Evolutionary conservation across 2,797 vertebrate species (phyloP).

Genomic region (Acanthornis magna): DNA sequence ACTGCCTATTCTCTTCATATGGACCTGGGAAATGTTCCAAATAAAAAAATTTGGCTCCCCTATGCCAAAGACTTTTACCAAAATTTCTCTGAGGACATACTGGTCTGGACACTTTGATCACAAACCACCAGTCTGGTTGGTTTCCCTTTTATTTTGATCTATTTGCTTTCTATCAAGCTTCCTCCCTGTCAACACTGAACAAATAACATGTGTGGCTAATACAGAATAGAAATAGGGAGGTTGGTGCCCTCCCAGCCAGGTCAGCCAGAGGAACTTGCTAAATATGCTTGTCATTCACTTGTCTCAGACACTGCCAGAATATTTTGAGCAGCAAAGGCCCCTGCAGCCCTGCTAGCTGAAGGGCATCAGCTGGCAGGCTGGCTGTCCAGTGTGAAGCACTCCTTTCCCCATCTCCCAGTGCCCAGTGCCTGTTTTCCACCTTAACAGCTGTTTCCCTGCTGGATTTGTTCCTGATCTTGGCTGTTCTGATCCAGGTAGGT

Average conservation of each 20-base stretch:
- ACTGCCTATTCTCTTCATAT: neutral
- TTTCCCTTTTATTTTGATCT: neutral
- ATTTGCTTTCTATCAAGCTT: neutral
- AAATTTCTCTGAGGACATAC: neutral
- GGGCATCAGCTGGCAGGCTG: neutral
- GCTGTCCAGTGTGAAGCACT: neutral
- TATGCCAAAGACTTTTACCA: neutral
- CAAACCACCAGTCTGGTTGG: neutral
- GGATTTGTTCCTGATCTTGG: neutral
- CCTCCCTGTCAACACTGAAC: neutral
- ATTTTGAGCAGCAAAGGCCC: slow-evolving; percentile 9
- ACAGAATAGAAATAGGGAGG: neutral
- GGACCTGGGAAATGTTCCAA: neutral
- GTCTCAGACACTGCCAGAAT: slow-evolving; percentile 15
- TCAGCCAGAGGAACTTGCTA: neutral
- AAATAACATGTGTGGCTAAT: neutral
- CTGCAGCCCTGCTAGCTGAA: neutral
- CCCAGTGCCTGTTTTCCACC: neutral
- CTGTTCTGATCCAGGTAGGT: neutral
- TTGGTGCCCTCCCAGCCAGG: neutral
- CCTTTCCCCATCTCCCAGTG: neutral
- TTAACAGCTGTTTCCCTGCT: neutral
- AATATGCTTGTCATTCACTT: neutral
- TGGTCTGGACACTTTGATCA: neutral
- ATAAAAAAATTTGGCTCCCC: neutral